Evolutionary conservation across 1,140 invertebrate species (phyloP).

Genomic region (Micrasema minimum): DNA sequence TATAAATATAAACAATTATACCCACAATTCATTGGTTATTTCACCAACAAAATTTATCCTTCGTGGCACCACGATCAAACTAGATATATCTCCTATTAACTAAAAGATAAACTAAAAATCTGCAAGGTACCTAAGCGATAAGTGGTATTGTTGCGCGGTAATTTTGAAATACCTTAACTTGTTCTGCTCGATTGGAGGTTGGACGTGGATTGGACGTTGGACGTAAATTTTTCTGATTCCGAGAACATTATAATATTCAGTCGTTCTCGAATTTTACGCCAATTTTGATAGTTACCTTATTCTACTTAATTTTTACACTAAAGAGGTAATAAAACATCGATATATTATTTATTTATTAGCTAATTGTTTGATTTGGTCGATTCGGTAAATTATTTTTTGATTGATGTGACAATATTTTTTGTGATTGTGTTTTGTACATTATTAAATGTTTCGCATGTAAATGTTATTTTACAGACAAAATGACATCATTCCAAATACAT

Average conservation of each 20-base stretch:
- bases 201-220: not conserved
- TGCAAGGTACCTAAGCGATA: slow-evolving; percentile 22
- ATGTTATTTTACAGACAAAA: slow-evolving; percentile 14
- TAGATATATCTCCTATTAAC: slow-evolving; percentile 27
- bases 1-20: slow-evolving; percentile 8
- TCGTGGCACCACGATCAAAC: slow-evolving; percentile 34
- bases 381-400: too few species aligned
- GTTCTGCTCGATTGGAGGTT: not conserved
- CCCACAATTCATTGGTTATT: slow-evolving; percentile 21
- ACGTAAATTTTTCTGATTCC: too few species aligned
- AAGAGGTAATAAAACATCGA: too few species aligned
- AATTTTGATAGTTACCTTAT: not conserved
- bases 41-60: slow-evolving; percentile 29
- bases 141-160: slow-evolving; percentile 43
- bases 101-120: slow-evolving; percentile 34
- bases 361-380: too few species aligned
- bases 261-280: slow-evolving; percentile 5
- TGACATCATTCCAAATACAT: slow-evolving; percentile 49
- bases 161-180: slow-evolving; percentile 17
- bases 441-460: too few species aligned
- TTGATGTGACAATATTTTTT: too few species aligned
- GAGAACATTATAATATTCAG: too few species aligned
- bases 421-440: too few species aligned
- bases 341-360: too few species aligned
- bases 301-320: not conserved